phyloP scores from a whole-genome alignment of 2,113 vertebrate genomes.

The Cyrtonyx montezumae region DNA sequence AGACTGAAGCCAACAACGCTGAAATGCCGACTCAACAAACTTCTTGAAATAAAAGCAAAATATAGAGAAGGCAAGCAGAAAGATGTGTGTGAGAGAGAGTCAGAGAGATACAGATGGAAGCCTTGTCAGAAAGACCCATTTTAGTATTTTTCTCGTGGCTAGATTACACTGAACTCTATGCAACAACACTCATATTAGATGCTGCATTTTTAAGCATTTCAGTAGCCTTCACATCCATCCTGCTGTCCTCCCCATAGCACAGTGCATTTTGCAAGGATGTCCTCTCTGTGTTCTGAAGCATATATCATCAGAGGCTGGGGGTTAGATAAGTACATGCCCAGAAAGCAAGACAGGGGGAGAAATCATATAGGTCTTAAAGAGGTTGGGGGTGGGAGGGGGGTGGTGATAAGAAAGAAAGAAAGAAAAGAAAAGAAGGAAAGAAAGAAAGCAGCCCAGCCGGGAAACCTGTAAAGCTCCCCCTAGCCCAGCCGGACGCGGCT shows the following conservation, averaged over 20 bases:
- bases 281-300: conserved; percentile 23
- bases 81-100: background rate
- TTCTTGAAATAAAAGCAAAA: conserved; percentile 9
- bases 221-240: background rate
- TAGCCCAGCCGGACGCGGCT: too few species aligned
- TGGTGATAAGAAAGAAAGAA: too few species aligned
- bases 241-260: background rate
- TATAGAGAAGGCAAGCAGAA: background rate
- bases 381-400: background rate
- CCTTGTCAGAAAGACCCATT: background rate
- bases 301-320: conserved; percentile 20
- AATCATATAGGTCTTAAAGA: background rate
- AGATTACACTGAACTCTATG: background rate
- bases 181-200: background rate
- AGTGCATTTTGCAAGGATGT: background rate
- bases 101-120: background rate
- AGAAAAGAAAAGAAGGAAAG: background rate
- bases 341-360: conserved; percentile 46
- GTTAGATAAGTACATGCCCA: conserved; percentile 23
- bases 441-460: background rate
- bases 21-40: conserved; percentile 14
- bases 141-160: background rate
- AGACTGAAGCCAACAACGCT: background rate
- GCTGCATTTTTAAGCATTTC: conserved; percentile 18
- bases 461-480: background rate